These are phyloP conservation scores for Hemicordylus capensis DNA, from an alignment of 2,113 vertebrate genomes.

Conservation along the genomic window DNA sequence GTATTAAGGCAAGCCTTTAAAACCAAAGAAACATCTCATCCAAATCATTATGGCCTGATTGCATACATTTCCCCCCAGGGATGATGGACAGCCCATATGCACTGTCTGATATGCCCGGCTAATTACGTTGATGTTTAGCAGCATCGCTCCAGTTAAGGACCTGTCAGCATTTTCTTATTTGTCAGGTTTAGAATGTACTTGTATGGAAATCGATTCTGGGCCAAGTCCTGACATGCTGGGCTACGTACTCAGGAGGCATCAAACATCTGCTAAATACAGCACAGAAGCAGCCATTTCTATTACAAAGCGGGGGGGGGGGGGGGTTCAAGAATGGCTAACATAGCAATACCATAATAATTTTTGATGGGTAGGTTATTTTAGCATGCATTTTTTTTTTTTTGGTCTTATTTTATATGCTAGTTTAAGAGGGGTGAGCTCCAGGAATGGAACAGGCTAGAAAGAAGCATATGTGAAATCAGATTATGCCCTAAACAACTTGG, in stretches of 20 bases:
- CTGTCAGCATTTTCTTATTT: slow-evolving; percentile 60
- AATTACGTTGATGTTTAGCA: slow-evolving; percentile 62
- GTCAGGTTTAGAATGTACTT: slow-evolving; percentile 43
- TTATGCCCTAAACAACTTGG: too few species aligned
- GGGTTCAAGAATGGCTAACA: background rate
- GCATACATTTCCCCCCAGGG: slow-evolving; percentile 17
- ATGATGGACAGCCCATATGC: slow-evolving; percentile 49
- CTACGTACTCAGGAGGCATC: slow-evolving; percentile 20
- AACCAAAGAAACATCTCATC: slow-evolving; percentile 32
- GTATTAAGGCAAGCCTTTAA: background rate
- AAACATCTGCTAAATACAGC: slow-evolving; percentile 35
- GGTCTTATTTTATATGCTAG: too few species aligned
- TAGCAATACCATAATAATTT: background rate
- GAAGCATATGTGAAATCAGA: background rate
- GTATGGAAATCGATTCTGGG: slow-evolving; percentile 49
- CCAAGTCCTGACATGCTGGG: background rate
- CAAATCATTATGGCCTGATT: slow-evolving; percentile 48
- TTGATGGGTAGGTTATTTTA: background rate
- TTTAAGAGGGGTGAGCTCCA: background rate
- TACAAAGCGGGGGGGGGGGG: background rate
- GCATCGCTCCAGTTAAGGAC: slow-evolving; percentile 51
- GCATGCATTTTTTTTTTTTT: background rate
- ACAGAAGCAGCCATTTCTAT: slow-evolving; percentile 5
- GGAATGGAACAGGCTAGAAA: too few species aligned
- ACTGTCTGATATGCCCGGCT: slow-evolving; percentile 46